Conservation (phyloP, 2,888 invertebrate species). For the Drosophila demipolita region DNA sequence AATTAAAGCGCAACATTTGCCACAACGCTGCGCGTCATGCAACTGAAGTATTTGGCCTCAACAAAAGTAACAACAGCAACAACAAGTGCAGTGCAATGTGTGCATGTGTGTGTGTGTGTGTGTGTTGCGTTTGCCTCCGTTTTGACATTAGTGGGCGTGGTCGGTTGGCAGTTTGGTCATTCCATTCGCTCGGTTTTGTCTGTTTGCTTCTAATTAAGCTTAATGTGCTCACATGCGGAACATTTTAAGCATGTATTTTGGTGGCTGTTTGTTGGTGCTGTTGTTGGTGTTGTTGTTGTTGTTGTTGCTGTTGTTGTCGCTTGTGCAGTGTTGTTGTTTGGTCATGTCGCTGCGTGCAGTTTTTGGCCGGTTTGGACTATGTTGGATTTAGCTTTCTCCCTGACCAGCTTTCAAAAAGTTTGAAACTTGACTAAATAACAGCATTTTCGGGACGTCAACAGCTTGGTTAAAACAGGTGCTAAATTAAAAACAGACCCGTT, state of each 20-base stretch:
- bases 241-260: slow-evolving; percentile 53
- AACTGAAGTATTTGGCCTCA: slow-evolving; percentile 59
- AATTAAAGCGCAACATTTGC: slow-evolving; percentile 61
- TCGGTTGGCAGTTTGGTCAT: slow-evolving; percentile 47
- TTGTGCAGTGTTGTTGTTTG: slow-evolving; percentile 19
- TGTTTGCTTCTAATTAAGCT: slow-evolving; percentile 68
- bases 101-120: slow-evolving; percentile 2
- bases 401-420: slow-evolving; percentile 20
- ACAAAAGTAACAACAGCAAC: slow-evolving; percentile 42
- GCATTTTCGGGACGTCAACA: slow-evolving; percentile 10
- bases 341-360: slow-evolving; percentile 51
- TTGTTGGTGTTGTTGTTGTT: slow-evolving; percentile 12
- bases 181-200: slow-evolving; percentile 55
- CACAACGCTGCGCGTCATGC: slow-evolving; percentile 53
- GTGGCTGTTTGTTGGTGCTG: slow-evolving; percentile 13
- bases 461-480: slow-evolving; percentile 2
- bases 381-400: slow-evolving; percentile 20
- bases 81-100: slow-evolving; percentile 1
- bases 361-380: slow-evolving; percentile 52
- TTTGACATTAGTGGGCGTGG: slow-evolving; percentile 35
- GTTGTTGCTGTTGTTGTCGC: slow-evolving; percentile 18
- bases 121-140: slow-evolving; percentile 3
- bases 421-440: slow-evolving; percentile 9
- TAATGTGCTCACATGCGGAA: slow-evolving; percentile 59
- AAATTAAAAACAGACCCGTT: not conserved